Base-by-base conservation (phyloP, 2,888 invertebrate genomes). In the Drosophila subquinaria region DNA sequence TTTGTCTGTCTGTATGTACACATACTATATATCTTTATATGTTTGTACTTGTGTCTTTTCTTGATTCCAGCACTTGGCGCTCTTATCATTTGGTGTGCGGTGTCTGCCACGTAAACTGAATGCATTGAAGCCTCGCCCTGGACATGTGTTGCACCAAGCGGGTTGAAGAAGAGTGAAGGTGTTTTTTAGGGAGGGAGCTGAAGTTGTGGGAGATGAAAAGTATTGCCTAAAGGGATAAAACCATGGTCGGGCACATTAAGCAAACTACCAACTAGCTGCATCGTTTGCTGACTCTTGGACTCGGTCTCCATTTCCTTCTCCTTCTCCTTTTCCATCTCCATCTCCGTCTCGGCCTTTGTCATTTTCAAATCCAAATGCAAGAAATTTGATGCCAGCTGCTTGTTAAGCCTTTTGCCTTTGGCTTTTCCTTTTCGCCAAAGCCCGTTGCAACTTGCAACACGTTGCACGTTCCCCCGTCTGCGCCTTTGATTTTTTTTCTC, bases 371-470 rank as follows among this genome's bases (percentile, higher is more conserved):
- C 69, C 69, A 70, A 87, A 87, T 84, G 82, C 81, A 84, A 76
- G 87, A 85, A 87, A 86, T 87, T 87, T 86, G 78, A 86, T 87
- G 82, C 84, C 82, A 82, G 85, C 76, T 87, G 87, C 80, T 87
- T 86, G 87, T 87, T 84, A 84, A 81, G 79, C 79, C 59, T 71
- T 67, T 80, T 55, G 45, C 43, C 52, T 59, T 48, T 47, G 56
- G 48, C 45, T 43, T 35, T 50, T 50, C 40, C 48, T 68, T 30
- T 74, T 67, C 60, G 53, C 66, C 53, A 59, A 51, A 61, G 55
- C 61, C 62, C 40, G 27, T 6, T 27, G 27, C 27, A 27, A 6
- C 27, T 38, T 71, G 72, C 64, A 50, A 36, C 63, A 40, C 40
- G 47, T 55, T 70, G 64, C 40, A 67, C 17, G 50, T 17, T 60